Conservation (phyloP, 2,113 vertebrate species). For the Neofelis nebulosa region DNA sequence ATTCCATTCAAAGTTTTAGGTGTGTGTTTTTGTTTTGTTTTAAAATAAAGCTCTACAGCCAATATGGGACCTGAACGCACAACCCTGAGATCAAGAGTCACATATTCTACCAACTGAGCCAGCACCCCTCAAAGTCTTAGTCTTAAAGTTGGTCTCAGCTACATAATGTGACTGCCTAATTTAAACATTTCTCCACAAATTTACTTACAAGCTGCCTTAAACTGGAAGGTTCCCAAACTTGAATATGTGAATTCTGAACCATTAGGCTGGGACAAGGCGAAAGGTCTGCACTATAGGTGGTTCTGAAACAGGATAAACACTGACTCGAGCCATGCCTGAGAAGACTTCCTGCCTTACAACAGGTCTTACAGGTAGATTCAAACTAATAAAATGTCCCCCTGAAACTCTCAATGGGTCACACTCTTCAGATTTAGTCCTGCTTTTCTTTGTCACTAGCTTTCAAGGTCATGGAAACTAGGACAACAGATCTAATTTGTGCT, state of each 20-base stretch:
- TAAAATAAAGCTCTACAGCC: neutral
- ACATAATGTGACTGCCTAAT: neutral
- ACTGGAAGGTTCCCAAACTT: neutral
- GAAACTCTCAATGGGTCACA: neutral
- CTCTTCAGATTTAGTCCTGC: neutral
- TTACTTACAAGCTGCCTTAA: conserved; percentile 5
- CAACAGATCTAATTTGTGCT: conserved; percentile 26
- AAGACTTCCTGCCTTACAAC: neutral
- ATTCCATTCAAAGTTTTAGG: neutral
- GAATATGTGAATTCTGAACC: neutral
- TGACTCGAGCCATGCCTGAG: neutral
- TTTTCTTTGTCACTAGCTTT: conserved; percentile 7
- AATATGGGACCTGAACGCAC: neutral
- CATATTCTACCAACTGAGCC: neutral
- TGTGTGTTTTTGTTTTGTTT: neutral
- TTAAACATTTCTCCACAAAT: conserved; percentile 35
- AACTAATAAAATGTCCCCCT: neutral
- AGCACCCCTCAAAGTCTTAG: neutral
- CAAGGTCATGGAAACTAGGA: neutral
- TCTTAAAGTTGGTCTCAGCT: conserved; percentile 15
- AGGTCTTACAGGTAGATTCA: neutral
- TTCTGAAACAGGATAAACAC: neutral
- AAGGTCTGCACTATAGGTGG: neutral
- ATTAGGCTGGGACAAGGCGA: neutral
- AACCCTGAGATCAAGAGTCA: neutral